Evolutionary conservation across 2,113 vertebrate species (phyloP).

Genomic region (Zosterops japonicus): DNA sequence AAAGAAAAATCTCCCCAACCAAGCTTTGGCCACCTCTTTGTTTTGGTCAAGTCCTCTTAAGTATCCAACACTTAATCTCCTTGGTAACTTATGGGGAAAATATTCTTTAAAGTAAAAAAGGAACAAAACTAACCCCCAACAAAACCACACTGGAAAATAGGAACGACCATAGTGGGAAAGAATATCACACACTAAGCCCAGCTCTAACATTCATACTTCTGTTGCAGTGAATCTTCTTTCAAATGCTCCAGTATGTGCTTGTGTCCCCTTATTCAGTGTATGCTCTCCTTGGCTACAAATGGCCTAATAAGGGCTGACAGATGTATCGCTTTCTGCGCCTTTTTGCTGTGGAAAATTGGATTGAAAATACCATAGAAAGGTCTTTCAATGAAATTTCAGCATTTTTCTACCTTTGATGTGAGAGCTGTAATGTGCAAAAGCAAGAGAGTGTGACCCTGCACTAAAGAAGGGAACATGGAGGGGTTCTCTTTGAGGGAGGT

Average conservation of each 20-base stretch:
- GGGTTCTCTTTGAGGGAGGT: neutral
- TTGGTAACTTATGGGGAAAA: no score
- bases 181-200: neutral
- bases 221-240: neutral
- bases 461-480: neutral
- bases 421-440: neutral
- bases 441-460: neutral
- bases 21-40: no score
- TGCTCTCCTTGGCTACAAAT: neutral
- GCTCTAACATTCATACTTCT: neutral
- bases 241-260: neutral
- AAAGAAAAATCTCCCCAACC: no score
- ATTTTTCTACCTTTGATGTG: neutral
- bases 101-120: no score
- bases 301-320: neutral
- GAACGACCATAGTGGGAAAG: neutral
- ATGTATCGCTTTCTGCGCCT: neutral
- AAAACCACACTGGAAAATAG: neutral
- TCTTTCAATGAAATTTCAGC: neutral
- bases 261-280: neutral
- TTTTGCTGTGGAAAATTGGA: neutral
- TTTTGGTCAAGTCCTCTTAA: no score
- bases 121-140: no score
- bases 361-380: constrained; percentile 6
- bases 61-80: no score